Percentiles rank a stretch among this genome's conserved stretches.
Evolutionary conservation across 1,140 invertebrate genomes (phyloP).

Genomic region (Panulirus ornatus): DNA sequence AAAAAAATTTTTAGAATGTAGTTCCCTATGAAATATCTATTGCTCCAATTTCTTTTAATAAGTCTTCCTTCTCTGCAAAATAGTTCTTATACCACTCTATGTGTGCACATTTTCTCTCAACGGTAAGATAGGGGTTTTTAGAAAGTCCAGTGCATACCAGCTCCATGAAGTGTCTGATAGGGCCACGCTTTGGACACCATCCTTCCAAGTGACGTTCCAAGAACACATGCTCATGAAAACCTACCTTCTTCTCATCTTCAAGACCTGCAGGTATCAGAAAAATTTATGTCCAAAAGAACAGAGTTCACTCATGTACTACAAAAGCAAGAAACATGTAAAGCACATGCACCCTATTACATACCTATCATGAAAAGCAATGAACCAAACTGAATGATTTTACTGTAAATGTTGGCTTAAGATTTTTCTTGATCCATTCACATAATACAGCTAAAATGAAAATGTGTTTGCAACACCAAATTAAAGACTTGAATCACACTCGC

Average conservation of each 20-base stretch:
- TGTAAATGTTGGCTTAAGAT: too few species aligned
- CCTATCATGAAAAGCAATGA: too few species aligned
- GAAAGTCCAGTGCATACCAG: constrained; percentile 95
- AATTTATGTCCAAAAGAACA: too few species aligned
- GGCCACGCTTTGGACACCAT: constrained; percentile 93
- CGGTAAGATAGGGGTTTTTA: constrained; percentile 94
- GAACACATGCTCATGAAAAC: constrained; percentile 96
- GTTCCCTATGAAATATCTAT: constrained; percentile 41
- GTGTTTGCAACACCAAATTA: too few species aligned
- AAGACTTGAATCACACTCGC: too few species aligned
- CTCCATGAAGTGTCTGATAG: constrained; percentile 98
- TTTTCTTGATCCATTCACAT: too few species aligned
- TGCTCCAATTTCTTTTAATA: constrained; percentile 74
- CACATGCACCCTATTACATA: too few species aligned
- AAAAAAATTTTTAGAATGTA: too few species aligned
- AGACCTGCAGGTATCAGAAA: constrained; percentile 81
- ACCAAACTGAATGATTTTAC: too few species aligned
- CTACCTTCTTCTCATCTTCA: constrained; percentile 87
- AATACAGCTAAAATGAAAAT: too few species aligned
- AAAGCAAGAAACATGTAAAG: too few species aligned
- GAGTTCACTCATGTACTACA: too few species aligned
- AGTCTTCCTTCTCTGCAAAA: constrained; percentile 80
- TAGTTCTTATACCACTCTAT: constrained; percentile 96
- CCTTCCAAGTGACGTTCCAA: constrained; percentile 89
- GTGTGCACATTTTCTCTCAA: constrained; percentile 92